Conservation (phyloP, 2,888 invertebrate genomes). For the Drosophila koepferae region DNA sequence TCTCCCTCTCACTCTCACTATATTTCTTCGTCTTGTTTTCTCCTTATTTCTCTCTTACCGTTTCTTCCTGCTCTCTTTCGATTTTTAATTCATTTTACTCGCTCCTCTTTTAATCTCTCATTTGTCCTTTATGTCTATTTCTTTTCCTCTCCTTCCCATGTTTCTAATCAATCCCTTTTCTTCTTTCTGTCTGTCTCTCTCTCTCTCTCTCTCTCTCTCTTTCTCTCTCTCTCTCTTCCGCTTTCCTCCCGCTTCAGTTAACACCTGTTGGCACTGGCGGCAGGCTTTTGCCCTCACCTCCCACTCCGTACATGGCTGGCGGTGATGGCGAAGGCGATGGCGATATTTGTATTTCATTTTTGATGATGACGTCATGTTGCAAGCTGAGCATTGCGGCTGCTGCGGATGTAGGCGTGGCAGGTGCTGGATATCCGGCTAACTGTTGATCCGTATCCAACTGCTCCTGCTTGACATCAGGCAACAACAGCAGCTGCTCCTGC, state of each 20-base stretch:
- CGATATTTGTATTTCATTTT: conserved; percentile 83
- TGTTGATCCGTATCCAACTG: conserved; percentile 41
- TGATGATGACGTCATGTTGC: conserved; percentile 81
- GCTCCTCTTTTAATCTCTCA: conserved; percentile 1
- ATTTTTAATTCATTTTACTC: no score
- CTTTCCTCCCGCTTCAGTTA: conserved; percentile 2
- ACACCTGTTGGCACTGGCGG: conserved; percentile 75
- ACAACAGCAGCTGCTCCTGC: conserved; percentile 38
- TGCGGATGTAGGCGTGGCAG: conserved; percentile 52
- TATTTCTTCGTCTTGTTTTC: not conserved
- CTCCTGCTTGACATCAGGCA: conserved; percentile 67
- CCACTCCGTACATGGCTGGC: conserved; percentile 48
- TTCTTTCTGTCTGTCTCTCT: conserved; percentile 49
- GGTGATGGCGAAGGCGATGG: conserved; percentile 80
- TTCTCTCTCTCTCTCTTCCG: conserved; percentile 1
- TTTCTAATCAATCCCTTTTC: conserved; percentile 18
- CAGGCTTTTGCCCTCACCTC: conserved; percentile 53
- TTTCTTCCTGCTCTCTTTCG: not conserved
- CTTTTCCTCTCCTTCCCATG: not conserved
- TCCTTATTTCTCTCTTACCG: not conserved
- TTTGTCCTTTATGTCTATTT: conserved; percentile 48
- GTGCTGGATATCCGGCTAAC: conserved; percentile 19
- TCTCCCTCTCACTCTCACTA: conserved; percentile 49
- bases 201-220: not conserved
- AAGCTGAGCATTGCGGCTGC: conserved; percentile 77